phyloP scores from a whole-genome alignment of 1,140 invertebrate genomes.

The Scylla paramamosain region DNA sequence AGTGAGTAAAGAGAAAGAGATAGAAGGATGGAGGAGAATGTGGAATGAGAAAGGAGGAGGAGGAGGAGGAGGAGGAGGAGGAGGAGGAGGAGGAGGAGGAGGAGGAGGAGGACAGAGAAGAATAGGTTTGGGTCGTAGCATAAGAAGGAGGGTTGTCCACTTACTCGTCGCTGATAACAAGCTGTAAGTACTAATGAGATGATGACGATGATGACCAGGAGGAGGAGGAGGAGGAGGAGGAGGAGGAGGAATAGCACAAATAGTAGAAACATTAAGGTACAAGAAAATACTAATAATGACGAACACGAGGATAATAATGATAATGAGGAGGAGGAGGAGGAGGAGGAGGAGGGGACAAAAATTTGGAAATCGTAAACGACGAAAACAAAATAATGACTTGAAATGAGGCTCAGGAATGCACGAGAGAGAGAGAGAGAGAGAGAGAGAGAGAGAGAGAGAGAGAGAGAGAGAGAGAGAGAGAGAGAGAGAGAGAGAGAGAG shows the following conservation, averaged over 20 bases:
- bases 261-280: too few relatives aligned
- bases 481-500: conserved; percentile 45
- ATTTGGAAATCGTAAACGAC: neutral
- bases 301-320: neutral
- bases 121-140: too few relatives aligned
- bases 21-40: conserved; percentile 3
- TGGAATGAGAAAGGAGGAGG: neutral
- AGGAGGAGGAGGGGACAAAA: neutral
- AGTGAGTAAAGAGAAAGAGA: neutral
- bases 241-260: neutral
- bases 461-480: conserved; percentile 44
- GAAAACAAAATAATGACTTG: neutral
- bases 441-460: conserved; percentile 33
- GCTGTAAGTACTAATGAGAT: too few relatives aligned
- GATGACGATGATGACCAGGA: too few relatives aligned
- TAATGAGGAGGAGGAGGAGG: too few relatives aligned
- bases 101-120: too few relatives aligned
- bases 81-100: too few relatives aligned
- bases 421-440: neutral
- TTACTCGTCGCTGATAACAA: too few relatives aligned
- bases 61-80: neutral
- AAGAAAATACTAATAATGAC: neutral
- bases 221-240: neutral
- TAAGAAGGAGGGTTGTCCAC: too few relatives aligned
- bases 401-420: neutral